Percentiles rank a stretch among this genome's conserved stretches.
Conservation (phyloP, 2,113 vertebrate genomes). For the Varanus komodoensis region DNA sequence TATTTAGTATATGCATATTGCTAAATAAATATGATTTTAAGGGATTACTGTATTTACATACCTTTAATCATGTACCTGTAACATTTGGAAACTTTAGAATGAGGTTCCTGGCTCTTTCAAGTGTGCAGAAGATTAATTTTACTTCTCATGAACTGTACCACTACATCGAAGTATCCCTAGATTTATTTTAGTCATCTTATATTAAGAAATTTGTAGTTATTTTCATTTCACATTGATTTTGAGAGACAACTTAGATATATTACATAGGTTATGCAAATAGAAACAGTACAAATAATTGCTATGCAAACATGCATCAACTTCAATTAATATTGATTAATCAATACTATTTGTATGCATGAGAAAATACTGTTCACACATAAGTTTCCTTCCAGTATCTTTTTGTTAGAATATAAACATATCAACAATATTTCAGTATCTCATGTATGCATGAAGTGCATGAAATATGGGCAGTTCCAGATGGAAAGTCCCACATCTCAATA, state of each 20-base stretch:
- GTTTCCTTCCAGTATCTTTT: slow-evolving; percentile 19
- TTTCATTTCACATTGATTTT: neutral
- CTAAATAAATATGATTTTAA: neutral
- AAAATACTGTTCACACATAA: neutral
- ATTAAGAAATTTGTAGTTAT: slow-evolving; percentile 29
- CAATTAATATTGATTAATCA: neutral
- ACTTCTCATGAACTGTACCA: neutral
- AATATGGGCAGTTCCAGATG: neutral
- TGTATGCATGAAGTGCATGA: neutral
- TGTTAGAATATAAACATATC: neutral
- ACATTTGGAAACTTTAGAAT: slow-evolving; percentile 11
- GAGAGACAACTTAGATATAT: neutral
- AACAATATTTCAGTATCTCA: neutral
- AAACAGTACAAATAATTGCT: neutral
- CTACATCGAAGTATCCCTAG: neutral
- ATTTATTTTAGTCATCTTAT: slow-evolving; percentile 17
- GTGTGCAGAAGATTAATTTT: slow-evolving; percentile 30
- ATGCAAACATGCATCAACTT: neutral
- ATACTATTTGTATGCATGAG: neutral
- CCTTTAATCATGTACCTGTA: neutral
- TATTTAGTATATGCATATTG: neutral
- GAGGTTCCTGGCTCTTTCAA: slow-evolving; percentile 1
- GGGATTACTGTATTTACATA: neutral
- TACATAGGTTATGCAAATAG: neutral
- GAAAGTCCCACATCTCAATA: neutral